Evolutionary conservation across 1,140 invertebrate genomes (phyloP).

Genomic region (Anadara kagoshimensis): DNA sequence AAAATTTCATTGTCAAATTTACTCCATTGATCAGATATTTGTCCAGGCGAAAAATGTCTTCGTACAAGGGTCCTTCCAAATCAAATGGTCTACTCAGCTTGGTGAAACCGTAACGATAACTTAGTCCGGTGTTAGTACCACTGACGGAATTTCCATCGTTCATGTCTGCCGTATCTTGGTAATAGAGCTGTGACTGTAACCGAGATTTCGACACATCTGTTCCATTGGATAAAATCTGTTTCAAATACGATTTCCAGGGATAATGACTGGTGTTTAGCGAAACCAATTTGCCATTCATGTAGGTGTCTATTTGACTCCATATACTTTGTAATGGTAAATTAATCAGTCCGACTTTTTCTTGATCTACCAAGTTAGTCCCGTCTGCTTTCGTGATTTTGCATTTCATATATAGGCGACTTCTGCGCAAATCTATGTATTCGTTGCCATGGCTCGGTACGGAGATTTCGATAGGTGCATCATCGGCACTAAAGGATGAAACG

Average conservation of each 20-base stretch:
- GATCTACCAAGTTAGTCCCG: constrained; percentile 1
- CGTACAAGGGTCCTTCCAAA: constrained; percentile 12
- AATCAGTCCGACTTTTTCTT: constrained; percentile 22
- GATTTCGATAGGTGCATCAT: constrained; percentile 35
- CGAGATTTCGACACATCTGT: constrained; percentile 3
- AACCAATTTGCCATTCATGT: constrained; percentile 31
- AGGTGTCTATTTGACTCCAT: constrained; percentile 30
- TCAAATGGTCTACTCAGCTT: constrained; percentile 17
- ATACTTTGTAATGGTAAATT: constrained; percentile 28
- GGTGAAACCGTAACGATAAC: constrained; percentile 8
- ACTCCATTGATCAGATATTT: constrained; percentile 28
- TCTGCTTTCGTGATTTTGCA: constrained; percentile 27
- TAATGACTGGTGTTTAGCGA: constrained; percentile 24
- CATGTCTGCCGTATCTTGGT: constrained; percentile 12
- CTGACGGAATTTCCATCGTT: neutral
- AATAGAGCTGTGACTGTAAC: constrained; percentile 11
- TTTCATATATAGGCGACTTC: constrained; percentile 21
- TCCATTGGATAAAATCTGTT: constrained; percentile 1
- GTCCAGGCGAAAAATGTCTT: constrained; percentile 16
- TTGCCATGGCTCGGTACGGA: constrained; percentile 2
- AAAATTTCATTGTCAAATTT: constrained; percentile 12
- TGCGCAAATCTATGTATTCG: constrained; percentile 34
- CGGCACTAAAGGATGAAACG: constrained; percentile 16
- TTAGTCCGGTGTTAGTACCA: constrained; percentile 3
- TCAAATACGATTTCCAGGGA: constrained; percentile 22